phyloP scores from a whole-genome alignment of 2,113 vertebrate genomes.

The Xyrauchen texanus region DNA sequence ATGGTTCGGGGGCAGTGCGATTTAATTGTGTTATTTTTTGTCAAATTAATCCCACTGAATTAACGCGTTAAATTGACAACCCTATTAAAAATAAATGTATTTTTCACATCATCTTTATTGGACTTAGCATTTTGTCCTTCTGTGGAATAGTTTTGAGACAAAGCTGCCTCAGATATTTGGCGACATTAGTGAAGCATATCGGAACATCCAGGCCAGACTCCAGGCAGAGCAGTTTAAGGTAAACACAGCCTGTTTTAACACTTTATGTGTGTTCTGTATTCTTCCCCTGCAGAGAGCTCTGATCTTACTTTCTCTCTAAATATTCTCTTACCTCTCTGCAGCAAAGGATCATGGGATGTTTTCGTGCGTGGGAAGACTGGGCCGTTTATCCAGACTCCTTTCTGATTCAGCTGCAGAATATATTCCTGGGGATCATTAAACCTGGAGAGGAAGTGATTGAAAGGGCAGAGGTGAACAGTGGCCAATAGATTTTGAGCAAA shows the following conservation, averaged over 20 bases:
- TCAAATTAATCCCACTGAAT: too few relatives aligned
- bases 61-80: too few relatives aligned
- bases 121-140: neutral
- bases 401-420: constrained; percentile 80
- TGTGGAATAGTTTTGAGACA: constrained; percentile 73
- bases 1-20: too few relatives aligned
- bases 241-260: neutral
- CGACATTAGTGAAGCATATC: constrained; percentile 73
- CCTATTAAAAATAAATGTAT: too few relatives aligned
- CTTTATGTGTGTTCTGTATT: neutral
- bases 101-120: neutral
- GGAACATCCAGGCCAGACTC: constrained; percentile 78
- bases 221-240: constrained; percentile 84
- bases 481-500: too few relatives aligned
- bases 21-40: too few relatives aligned
- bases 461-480: constrained; percentile 61
- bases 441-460: constrained; percentile 67
- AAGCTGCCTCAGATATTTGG: constrained; percentile 78
- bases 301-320: neutral
- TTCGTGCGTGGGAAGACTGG: constrained; percentile 83
- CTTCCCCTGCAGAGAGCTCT: neutral
- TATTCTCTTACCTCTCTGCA: constrained; percentile 45
- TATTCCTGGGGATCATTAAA: constrained; percentile 77
- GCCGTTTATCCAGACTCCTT: constrained; percentile 79
- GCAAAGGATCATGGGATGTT: constrained; percentile 80